Evolutionary conservation across 1,140 invertebrate genomes (phyloP).

Genomic region (Lordiphosa mommai): DNA sequence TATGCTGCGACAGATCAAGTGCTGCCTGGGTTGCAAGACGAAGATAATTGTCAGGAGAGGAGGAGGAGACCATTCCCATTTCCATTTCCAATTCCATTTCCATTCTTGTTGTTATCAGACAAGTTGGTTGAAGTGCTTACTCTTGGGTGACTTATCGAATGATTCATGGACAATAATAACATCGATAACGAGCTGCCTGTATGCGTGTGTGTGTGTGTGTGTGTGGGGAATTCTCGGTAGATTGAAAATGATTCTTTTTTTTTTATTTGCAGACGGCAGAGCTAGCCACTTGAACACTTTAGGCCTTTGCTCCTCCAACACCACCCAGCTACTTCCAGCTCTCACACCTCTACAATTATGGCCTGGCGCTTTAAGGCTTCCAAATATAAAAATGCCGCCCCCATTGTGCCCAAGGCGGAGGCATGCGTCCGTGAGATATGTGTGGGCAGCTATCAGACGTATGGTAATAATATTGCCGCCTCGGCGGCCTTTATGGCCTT

Average conservation of each 20-base stretch:
- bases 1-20: neutral
- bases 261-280: no score
- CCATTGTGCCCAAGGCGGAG: conserved; percentile 94
- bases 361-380: conserved; percentile 97
- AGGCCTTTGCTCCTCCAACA: no score
- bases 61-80: neutral
- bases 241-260: no score
- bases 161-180: conserved; percentile 5
- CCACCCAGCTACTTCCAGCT: no score
- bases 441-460: conserved; percentile 94
- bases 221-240: no score
- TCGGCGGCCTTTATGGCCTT: conserved; percentile 96
- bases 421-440: conserved; percentile 93
- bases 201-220: no score
- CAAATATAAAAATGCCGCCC: conserved; percentile 97
- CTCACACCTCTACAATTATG: conserved; percentile 81
- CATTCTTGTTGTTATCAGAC: neutral
- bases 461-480: conserved; percentile 95
- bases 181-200: neutral
- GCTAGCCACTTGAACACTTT: no score
- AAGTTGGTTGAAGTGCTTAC: neutral
- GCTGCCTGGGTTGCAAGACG: no score
- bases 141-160: conserved; percentile 1
- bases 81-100: neutral
- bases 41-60: no score